A percentile compares a stretch with the other conserved stretches of the same genome.
phyloP scores from a whole-genome alignment of 1,140 invertebrate genomes.

The Dreissena rostriformis region DNA sequence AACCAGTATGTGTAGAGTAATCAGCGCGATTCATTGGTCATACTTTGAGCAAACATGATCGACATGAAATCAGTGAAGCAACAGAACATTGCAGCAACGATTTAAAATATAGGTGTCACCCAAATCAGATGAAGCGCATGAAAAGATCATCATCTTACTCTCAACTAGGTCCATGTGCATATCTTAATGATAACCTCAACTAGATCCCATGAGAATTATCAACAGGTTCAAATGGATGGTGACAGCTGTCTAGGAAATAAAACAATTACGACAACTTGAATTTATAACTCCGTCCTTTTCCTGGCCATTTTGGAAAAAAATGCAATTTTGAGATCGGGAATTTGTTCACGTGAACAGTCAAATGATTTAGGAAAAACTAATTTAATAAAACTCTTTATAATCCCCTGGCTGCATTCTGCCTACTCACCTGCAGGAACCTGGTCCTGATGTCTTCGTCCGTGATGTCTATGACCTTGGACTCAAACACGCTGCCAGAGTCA shows the following conservation, averaged over 20 bases:
- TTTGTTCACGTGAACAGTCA: neutral
- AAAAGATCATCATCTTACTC: slow-evolving; percentile 42
- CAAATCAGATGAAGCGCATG: slow-evolving; percentile 58
- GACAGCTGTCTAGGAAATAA: too few relatives aligned
- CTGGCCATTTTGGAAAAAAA: neutral
- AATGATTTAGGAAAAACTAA: too few relatives aligned
- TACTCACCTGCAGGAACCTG: slow-evolving; percentile 89
- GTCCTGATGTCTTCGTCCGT: slow-evolving; percentile 96
- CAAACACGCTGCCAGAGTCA: slow-evolving; percentile 98
- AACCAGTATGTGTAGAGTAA: slow-evolving; percentile 14
- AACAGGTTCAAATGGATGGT: too few relatives aligned
- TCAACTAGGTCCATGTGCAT: too few relatives aligned
- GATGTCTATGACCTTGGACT: slow-evolving; percentile 98
- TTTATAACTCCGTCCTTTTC: neutral
- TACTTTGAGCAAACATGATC: slow-evolving; percentile 10
- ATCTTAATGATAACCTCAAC: too few relatives aligned
- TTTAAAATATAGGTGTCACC: neutral
- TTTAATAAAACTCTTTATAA: neutral
- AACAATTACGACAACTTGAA: too few relatives aligned
- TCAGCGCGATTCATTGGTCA: slow-evolving; percentile 49
- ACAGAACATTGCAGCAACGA: slow-evolving; percentile 32
- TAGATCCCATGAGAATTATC: too few relatives aligned
- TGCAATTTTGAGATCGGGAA: neutral
- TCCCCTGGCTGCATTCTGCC: neutral
- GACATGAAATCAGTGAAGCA: neutral